Evolutionary conservation across 2,888 invertebrate genomes (phyloP).

Genomic region (Leptura quadrifasciata): DNA sequence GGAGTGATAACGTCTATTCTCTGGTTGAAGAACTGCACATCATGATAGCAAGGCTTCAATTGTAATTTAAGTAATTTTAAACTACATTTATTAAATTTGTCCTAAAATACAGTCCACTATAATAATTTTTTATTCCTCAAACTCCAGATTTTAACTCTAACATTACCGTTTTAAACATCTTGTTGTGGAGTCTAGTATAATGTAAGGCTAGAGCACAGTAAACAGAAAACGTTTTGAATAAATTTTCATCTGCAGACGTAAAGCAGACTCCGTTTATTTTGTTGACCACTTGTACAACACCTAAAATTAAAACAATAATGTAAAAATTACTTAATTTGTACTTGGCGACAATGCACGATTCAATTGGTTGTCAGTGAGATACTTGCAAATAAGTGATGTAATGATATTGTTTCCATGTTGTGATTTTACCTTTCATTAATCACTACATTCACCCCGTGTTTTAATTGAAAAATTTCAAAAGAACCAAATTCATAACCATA

Average conservation of each 20-base stretch:
- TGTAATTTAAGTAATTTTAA: slow-evolving; percentile 74
- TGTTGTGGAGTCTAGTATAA: slow-evolving; percentile 76
- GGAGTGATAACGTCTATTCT: slow-evolving; percentile 73
- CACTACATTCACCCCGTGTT: too few species aligned
- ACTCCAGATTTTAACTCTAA: not conserved
- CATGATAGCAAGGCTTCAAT: slow-evolving; percentile 76
- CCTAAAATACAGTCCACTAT: slow-evolving; percentile 48
- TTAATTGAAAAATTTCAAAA: too few species aligned
- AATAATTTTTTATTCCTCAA: not conserved
- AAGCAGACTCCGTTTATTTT: slow-evolving; percentile 75
- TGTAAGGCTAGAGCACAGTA: slow-evolving; percentile 78
- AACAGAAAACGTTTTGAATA: slow-evolving; percentile 77
- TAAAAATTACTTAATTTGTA: too few species aligned
- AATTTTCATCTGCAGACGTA: slow-evolving; percentile 75
- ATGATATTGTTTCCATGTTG: too few species aligned
- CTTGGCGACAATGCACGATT: too few species aligned
- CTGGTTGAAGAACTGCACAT: slow-evolving; percentile 73
- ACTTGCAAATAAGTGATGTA: too few species aligned
- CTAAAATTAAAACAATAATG: slow-evolving; percentile 66
- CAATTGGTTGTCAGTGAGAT: too few species aligned
- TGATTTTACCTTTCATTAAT: too few species aligned
- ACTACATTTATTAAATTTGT: slow-evolving; percentile 60
- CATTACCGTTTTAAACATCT: slow-evolving; percentile 72
- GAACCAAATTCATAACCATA: too few species aligned
- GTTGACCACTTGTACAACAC: slow-evolving; percentile 78